Percentiles rank a stretch among this genome's conserved stretches.
These are phyloP conservation scores for Bolinopsis microptera DNA, from an alignment of 37 sponge, comb jelly and placozoan species.

Conservation along the genomic window DNA sequence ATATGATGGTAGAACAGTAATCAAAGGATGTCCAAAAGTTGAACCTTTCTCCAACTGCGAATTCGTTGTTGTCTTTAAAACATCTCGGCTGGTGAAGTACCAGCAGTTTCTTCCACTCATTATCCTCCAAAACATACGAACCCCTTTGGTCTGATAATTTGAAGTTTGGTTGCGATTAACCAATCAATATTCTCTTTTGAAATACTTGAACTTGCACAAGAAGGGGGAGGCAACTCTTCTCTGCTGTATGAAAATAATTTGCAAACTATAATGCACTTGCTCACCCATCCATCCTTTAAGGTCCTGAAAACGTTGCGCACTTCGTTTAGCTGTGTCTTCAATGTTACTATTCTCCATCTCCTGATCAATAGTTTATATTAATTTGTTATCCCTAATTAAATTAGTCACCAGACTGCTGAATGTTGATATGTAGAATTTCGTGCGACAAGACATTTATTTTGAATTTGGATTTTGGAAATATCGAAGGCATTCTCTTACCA, in stretches of 20 bases:
- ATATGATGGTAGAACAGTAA: slow-evolving; percentile 8
- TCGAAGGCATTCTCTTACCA: background rate
- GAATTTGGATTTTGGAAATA: background rate
- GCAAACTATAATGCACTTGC: too few species aligned
- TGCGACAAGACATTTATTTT: too few species aligned
- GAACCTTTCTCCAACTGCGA: background rate
- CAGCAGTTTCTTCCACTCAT: background rate
- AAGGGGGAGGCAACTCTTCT: too few species aligned
- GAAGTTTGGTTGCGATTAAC: too few species aligned
- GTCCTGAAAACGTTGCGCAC: background rate
- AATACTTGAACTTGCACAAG: too few species aligned
- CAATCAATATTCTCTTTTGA: too few species aligned
- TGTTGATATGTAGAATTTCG: too few species aligned
- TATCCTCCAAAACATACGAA: background rate
- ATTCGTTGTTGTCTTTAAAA: slow-evolving; percentile 26
- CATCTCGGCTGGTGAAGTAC: background rate
- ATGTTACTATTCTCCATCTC: background rate
- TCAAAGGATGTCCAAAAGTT: slow-evolving; percentile 10
- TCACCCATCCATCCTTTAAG: slow-evolving; percentile 9
- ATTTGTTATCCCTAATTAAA: background rate
- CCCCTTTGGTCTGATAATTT: background rate
- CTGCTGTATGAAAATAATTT: too few species aligned
- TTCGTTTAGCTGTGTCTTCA: background rate
- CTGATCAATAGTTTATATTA: background rate
- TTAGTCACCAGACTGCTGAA: background rate